Evolutionary conservation across 2,113 vertebrate species (phyloP).

Genomic region (Melanotaenia duboulayi): DNA sequence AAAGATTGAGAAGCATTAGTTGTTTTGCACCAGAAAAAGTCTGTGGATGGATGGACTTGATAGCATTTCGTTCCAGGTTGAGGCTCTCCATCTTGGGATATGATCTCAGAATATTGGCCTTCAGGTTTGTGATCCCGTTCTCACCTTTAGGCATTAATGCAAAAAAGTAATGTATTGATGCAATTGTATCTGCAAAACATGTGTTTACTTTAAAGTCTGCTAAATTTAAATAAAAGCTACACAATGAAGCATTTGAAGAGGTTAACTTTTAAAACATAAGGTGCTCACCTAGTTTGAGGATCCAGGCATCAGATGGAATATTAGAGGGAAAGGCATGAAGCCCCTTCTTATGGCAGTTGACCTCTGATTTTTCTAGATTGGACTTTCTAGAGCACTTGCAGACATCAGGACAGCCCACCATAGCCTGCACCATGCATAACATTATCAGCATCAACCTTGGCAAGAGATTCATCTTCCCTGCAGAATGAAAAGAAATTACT

Average conservation of each 20-base stretch:
- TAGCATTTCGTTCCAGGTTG: constrained; percentile 80
- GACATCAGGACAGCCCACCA: constrained; percentile 65
- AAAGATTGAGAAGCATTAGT: constrained; percentile 81
- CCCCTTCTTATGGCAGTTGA: constrained; percentile 78
- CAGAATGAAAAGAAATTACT: background rate
- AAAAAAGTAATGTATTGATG: background rate
- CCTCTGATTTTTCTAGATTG: constrained; percentile 69
- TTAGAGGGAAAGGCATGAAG: constrained; percentile 72
- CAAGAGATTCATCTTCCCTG: constrained; percentile 61
- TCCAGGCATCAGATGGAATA: constrained; percentile 78
- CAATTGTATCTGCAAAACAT: background rate
- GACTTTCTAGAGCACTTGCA: constrained; percentile 76
- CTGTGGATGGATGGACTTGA: constrained; percentile 77
- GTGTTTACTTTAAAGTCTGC: constrained; percentile 2
- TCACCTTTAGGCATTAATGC: constrained; percentile 67
- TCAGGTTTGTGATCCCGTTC: constrained; percentile 77
- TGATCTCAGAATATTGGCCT: constrained; percentile 64
- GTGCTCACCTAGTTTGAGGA: constrained; percentile 79
- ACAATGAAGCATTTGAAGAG: background rate
- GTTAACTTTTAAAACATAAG: background rate
- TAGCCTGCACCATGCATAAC: constrained; percentile 52
- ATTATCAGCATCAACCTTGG: constrained; percentile 50
- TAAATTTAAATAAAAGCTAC: background rate
- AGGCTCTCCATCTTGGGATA: constrained; percentile 80
- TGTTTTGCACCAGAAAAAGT: constrained; percentile 77